phyloP scores from a whole-genome alignment of 1,140 invertebrate species.

The Drosophila persimilis region DNA sequence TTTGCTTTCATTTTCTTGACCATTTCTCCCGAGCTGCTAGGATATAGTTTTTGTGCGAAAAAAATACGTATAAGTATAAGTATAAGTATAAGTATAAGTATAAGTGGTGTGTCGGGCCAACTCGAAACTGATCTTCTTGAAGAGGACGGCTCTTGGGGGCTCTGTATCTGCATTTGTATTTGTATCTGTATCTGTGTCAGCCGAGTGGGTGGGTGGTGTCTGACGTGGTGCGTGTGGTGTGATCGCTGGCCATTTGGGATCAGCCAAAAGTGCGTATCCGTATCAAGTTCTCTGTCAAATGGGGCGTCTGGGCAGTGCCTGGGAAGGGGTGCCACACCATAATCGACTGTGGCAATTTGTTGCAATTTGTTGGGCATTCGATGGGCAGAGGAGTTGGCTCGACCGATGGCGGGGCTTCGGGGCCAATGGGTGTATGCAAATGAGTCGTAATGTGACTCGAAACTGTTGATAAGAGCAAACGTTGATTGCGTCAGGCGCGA shows the following conservation, averaged over 20 bases:
- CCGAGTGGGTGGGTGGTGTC: conserved; percentile 11
- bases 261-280: conserved; percentile 17
- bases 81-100: too few species aligned
- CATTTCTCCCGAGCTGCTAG: conserved; percentile 8
- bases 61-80: neutral
- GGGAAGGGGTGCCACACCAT: neutral
- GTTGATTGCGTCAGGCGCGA: conserved; percentile 19
- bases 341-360: conserved; percentile 42
- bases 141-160: conserved; percentile 8
- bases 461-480: conserved; percentile 12
- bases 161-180: neutral
- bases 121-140: conserved; percentile 49
- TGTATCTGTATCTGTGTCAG: conserved; percentile 31
- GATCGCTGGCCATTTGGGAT: neutral
- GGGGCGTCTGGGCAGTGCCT: conserved; percentile 56
- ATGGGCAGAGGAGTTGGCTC: conserved; percentile 6
- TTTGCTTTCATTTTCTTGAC: conserved; percentile 8
- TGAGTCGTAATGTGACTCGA: neutral
- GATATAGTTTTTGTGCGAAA: conserved; percentile 16
- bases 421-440: conserved; percentile 23
- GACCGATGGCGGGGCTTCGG: neutral
- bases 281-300: conserved; percentile 30
- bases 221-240: neutral
- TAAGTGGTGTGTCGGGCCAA: conserved; percentile 21
- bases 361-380: conserved; percentile 54